These are phyloP conservation scores for Polymixis flavicincta DNA, from an alignment of 2,888 invertebrate genomes.

Conservation along the genomic window DNA sequence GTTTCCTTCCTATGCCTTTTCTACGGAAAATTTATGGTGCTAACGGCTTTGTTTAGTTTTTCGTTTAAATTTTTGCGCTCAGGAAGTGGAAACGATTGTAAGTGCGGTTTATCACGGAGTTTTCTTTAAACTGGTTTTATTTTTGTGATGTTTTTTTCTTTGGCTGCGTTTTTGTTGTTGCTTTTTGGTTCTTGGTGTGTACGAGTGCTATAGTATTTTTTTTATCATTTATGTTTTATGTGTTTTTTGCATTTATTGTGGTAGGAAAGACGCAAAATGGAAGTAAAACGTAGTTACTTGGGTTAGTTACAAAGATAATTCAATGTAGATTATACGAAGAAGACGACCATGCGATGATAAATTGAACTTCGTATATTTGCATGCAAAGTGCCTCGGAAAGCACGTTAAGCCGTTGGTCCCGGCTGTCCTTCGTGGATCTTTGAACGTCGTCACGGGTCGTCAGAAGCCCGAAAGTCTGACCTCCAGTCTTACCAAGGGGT, in stretches of 20 bases:
- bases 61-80: constrained; percentile 52
- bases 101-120: constrained; percentile 45
- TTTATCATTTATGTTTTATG: background rate
- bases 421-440: too few species aligned
- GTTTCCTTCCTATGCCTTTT: constrained; percentile 60
- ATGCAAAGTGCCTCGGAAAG: too few species aligned
- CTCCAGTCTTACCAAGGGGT: too few species aligned
- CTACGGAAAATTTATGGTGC: constrained; percentile 54
- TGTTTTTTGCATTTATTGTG: background rate
- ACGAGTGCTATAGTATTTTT: background rate
- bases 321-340: too few species aligned
- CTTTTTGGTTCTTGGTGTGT: background rate
- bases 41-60: constrained; percentile 56
- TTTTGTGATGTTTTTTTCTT: constrained; percentile 8
- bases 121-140: constrained; percentile 42
- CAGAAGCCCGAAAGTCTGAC: too few species aligned
- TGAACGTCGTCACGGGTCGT: too few species aligned
- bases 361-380: too few species aligned
- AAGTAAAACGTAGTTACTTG: background rate
- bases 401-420: too few species aligned
- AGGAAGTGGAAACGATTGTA: constrained; percentile 34
- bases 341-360: too few species aligned
- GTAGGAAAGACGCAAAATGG: background rate
- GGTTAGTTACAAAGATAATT: background rate
- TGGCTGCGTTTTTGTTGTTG: background rate